A percentile compares a stretch with the other conserved stretches of the same genome.
phyloP scores from a whole-genome alignment of 2,113 vertebrate genomes.

The Pelvicachromis taeniatus region DNA sequence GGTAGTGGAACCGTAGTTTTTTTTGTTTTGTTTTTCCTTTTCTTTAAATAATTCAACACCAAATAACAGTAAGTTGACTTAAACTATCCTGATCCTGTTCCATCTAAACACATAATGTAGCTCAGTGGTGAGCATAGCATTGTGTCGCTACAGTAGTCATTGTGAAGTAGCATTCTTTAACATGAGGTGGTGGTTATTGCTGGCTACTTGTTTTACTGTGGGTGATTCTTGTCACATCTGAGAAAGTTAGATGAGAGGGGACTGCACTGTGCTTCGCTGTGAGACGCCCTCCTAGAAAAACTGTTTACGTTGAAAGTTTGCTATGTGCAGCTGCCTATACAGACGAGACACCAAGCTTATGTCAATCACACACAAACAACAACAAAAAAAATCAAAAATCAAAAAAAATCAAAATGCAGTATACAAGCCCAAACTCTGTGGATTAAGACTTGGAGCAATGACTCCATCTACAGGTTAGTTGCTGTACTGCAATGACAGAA shows the following conservation, averaged over 20 bases:
- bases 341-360: not conserved
- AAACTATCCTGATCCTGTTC: slow-evolving; percentile 18
- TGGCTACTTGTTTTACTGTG: slow-evolving; percentile 21
- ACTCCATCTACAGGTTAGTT: slow-evolving; percentile 62
- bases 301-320: not conserved
- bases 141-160: not conserved
- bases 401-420: slow-evolving; percentile 35
- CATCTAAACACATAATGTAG: not conserved
- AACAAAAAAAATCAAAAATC: not conserved
- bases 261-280: slow-evolving; percentile 48
- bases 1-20: not conserved
- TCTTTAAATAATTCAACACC: not conserved
- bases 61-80: not conserved
- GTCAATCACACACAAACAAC: not conserved
- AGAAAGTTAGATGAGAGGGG: not conserved
- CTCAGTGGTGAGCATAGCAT: not conserved
- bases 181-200: slow-evolving; percentile 31
- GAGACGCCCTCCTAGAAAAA: slow-evolving; percentile 7
- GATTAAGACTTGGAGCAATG: slow-evolving; percentile 20
- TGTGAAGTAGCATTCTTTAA: not conserved
- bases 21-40: fast-evolving
- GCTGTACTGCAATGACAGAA: slow-evolving; percentile 49
- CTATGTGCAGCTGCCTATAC: slow-evolving; percentile 16
- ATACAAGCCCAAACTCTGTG: slow-evolving; percentile 31
- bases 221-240: not conserved